Conservation (phyloP, 1,140 invertebrate genomes). For the Cyphomyrmex costatus region DNA sequence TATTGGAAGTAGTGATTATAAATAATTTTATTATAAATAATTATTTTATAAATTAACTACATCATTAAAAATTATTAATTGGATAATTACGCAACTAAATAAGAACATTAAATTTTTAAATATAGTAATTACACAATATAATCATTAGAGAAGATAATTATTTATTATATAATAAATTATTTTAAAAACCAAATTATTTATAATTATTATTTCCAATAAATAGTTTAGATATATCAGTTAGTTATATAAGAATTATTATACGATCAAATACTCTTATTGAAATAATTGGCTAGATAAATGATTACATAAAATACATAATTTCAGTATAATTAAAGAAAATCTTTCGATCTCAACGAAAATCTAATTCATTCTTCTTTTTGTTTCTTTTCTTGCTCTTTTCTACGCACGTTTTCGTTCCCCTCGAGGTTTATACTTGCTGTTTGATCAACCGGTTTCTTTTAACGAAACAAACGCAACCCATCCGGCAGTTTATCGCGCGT, state of each 20-base stretch:
- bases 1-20: too few species aligned
- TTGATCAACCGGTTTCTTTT: conserved; percentile 29
- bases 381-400: background rate
- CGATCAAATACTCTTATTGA: too few species aligned
- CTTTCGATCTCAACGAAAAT: background rate
- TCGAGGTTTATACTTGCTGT: conserved; percentile 14
- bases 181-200: too few species aligned
- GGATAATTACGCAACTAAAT: background rate
- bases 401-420: background rate
- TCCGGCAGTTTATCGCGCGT: conserved; percentile 51
- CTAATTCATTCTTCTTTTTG: background rate
- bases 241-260: too few species aligned
- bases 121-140: too few species aligned
- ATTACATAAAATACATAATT: too few species aligned
- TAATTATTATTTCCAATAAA: too few species aligned
- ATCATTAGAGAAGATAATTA: too few species aligned
- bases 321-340: too few species aligned
- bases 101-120: background rate
- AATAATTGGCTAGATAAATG: too few species aligned
- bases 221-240: too few species aligned
- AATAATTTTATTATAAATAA: background rate
- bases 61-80: background rate
- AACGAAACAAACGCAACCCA: conserved; percentile 44
- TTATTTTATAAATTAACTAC: background rate
- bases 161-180: too few species aligned